phyloP scores from a whole-genome alignment of 2,888 invertebrate species.

The Nycteola revayana region DNA sequence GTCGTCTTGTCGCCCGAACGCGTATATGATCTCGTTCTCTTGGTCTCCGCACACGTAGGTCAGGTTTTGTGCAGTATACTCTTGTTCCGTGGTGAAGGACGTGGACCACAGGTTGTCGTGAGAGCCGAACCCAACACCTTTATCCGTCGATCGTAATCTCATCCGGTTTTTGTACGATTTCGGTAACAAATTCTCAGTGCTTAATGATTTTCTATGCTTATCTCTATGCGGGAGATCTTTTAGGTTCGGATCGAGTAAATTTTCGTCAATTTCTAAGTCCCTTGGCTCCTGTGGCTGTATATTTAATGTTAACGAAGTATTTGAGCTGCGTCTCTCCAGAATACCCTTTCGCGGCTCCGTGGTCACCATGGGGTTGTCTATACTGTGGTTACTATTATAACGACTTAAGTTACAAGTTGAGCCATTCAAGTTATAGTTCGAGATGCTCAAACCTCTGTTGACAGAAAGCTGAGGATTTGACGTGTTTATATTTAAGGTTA shows the following conservation, averaged over 20 bases:
- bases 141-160: conserved; percentile 53
- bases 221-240: conserved; percentile 63
- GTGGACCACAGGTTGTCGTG: conserved; percentile 77
- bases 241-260: conserved; percentile 54
- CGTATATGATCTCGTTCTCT: conserved; percentile 76
- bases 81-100: conserved; percentile 61
- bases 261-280: conserved; percentile 72
- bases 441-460: conserved; percentile 71
- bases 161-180: conserved; percentile 72
- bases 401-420: conserved; percentile 75
- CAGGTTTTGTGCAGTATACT: conserved; percentile 57
- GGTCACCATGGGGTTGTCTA: conserved; percentile 51
- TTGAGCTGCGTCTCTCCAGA: conserved; percentile 89
- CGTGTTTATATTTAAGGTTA: conserved; percentile 87
- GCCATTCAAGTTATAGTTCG: conserved; percentile 76
- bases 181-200: conserved; percentile 83
- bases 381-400: conserved; percentile 74
- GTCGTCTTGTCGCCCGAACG: conserved; percentile 70
- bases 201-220: conserved; percentile 80
- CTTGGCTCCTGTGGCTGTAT: conserved; percentile 70
- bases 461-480: conserved; percentile 73
- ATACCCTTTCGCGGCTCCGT: conserved; percentile 82
- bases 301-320: conserved; percentile 89
- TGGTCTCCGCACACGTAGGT: conserved; percentile 75
- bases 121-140: conserved; percentile 64